These are phyloP conservation scores for Vidua chalybeata DNA, from an alignment of 2,113 vertebrate genomes.

Conservation along the genomic window DNA sequence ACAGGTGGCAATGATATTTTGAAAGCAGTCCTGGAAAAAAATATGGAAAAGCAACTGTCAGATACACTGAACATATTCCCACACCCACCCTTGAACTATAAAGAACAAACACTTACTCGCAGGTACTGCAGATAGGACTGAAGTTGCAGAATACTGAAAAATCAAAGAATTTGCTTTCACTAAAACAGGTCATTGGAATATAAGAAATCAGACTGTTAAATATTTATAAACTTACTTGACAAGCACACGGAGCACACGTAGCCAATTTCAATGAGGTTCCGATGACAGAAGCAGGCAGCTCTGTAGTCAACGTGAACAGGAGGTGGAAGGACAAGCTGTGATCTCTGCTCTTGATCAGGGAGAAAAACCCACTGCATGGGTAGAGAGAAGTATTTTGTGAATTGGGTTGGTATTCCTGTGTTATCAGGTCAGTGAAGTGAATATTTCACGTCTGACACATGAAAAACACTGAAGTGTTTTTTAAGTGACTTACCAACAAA, in stretches of 20 bases:
- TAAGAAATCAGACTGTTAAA: neutral
- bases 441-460: neutral
- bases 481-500: conserved; percentile 83
- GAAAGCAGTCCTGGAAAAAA: conserved; percentile 88
- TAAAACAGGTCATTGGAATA: neutral
- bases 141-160: conserved; percentile 96
- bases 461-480: neutral
- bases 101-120: conserved; percentile 88
- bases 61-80: neutral
- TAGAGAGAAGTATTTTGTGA: neutral
- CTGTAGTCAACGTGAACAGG: conserved; percentile 93
- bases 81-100: neutral
- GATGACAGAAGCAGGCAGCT: conserved; percentile 96
- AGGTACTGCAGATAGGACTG: conserved; percentile 98
- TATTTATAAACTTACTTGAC: conserved; percentile 83
- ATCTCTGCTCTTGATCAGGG: conserved; percentile 90
- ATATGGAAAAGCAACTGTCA: neutral
- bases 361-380: conserved; percentile 92
- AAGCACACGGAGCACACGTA: conserved; percentile 97
- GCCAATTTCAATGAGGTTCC: conserved; percentile 97
- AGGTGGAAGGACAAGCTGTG: conserved; percentile 89
- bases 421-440: neutral
- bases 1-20: conserved; percentile 95
- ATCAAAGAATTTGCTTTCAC: neutral
- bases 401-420: neutral